Base-by-base conservation (phyloP, 92 coral and sea anemone genomes). In the Siderastrea siderea region DNA sequence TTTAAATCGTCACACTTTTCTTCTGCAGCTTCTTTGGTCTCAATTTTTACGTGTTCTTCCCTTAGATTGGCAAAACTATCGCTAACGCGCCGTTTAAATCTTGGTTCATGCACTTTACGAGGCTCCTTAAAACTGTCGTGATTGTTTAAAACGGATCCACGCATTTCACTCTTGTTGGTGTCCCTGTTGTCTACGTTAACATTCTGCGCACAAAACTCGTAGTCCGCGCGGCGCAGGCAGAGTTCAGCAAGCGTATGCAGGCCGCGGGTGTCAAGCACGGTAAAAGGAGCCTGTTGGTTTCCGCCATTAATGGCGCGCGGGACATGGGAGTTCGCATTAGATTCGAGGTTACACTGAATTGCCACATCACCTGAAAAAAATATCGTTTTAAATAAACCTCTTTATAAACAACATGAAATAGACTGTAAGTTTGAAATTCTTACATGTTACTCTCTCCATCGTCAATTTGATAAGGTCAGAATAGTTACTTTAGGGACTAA, bases 181-280 rank as follows among this genome's bases (percentile, higher is more conserved):
- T 43, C 45, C 73, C 68, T 73, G 73, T 74, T 64, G 63, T 84
- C 87, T 72, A 51, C 47, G 9, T 72, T 73, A 49, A 49, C 73
- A 44, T 60, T 51, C 80, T 83, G 63, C 13, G 74, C 49, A 15
- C 72, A 83, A 83, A 84, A 85, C 60, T 95, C 93, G 84, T 91
- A 91, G 77, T 95, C 96, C 26, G 98, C 96, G 60, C 95, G 90
- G n/a, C 96, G 91, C 62, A 97, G 66, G 75, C 99, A 97, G 69
- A 97, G 87, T 77, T 97, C 99, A 4, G 99, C 99, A 64, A 97
- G 90, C 13, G 99, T 96, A 76, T 97, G 99, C 45, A 97, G 94
- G n/a, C 98, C 98, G 68, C 86, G 95, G 4, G 95, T 93, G 90
- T 91, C 95, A 12, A 89, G 82, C 79, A 82, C 88, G 77, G 82